phyloP scores from a whole-genome alignment of 2,113 vertebrate genomes.

The Micromys minutus region DNA sequence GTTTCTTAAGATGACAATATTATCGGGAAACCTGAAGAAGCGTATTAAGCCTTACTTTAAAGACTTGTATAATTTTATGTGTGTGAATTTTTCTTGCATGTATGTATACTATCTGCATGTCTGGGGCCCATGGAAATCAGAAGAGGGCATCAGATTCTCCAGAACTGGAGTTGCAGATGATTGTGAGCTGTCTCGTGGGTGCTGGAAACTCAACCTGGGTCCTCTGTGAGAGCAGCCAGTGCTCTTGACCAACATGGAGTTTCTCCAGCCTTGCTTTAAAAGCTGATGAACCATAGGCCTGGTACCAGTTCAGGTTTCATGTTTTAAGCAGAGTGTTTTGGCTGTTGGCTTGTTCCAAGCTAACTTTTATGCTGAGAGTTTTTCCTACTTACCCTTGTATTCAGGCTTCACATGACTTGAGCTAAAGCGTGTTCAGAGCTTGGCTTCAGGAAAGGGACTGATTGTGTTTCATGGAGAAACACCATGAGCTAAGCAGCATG shows the following conservation, averaged over 20 bases:
- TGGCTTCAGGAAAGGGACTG: neutral
- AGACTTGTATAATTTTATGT: neutral
- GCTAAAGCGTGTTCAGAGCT: neutral
- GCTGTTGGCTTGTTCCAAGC: neutral
- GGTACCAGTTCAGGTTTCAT: neutral
- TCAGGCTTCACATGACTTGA: neutral
- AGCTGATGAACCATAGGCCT: neutral
- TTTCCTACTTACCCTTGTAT: neutral
- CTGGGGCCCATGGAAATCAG: neutral
- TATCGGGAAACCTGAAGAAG: neutral
- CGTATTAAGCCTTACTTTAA: neutral
- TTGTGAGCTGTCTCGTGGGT: neutral
- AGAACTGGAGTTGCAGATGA: neutral
- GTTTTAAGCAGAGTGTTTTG: neutral
- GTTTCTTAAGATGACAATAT: neutral
- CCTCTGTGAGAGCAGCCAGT: neutral
- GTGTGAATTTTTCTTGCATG: neutral
- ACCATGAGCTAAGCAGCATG: neutral
- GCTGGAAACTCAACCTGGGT: neutral
- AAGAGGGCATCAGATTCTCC: neutral
- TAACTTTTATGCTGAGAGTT: neutral
- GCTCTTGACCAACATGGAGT: neutral
- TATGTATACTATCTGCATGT: neutral
- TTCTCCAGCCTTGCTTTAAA: neutral
- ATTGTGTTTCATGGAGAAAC: neutral